Evolutionary conservation across 2,888 invertebrate species (phyloP).

Genomic region (Pediacus dermestoides): DNA sequence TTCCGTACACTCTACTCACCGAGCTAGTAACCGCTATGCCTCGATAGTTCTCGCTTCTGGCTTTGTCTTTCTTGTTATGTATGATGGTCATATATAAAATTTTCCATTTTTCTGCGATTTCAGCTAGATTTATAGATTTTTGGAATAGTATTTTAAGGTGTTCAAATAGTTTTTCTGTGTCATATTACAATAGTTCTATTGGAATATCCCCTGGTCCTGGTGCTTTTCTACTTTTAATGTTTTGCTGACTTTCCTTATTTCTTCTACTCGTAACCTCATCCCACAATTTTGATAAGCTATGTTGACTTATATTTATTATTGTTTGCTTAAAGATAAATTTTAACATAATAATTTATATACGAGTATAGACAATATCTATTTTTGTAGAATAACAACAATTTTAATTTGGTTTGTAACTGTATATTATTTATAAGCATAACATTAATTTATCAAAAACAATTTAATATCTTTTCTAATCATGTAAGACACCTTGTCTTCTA

Average conservation of each 20-base stretch:
- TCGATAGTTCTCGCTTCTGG: constrained; percentile 9
- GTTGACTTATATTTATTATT: no score
- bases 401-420: no score
- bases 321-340: no score
- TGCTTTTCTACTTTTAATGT: constrained; percentile 10
- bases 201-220: constrained; percentile 9
- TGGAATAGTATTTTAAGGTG: constrained; percentile 9
- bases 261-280: constrained; percentile 10
- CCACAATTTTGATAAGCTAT: not conserved
- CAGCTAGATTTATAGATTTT: constrained; percentile 6
- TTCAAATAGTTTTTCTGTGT: constrained; percentile 3
- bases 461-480: no score
- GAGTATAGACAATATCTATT: no score
- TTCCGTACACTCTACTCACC: constrained; percentile 10
- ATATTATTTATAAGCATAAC: no score
- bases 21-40: constrained; percentile 8
- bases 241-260: constrained; percentile 10
- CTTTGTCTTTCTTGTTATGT: constrained; percentile 8
- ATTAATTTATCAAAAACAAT: no score
- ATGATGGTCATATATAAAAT: no score
- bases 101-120: constrained; percentile 13
- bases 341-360: no score
- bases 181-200: constrained; percentile 12
- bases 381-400: no score
- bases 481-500: no score